These are phyloP conservation scores for Troides oblongomaculatus DNA, from an alignment of 2,888 invertebrate genomes.

Conservation along the genomic window DNA sequence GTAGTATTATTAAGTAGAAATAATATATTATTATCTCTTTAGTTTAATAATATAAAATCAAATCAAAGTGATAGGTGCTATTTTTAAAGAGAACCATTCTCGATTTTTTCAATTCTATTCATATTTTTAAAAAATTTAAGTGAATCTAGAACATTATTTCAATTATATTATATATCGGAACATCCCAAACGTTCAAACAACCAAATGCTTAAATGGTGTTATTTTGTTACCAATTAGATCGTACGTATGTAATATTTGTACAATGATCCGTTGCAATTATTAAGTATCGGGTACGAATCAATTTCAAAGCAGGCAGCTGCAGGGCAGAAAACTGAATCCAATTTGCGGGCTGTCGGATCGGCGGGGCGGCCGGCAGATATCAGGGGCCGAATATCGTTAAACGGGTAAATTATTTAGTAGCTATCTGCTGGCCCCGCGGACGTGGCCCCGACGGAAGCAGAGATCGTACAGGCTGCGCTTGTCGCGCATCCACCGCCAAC, in stretches of 20 bases:
- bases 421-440: constrained; percentile 57
- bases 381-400: constrained; percentile 75
- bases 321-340: constrained; percentile 77
- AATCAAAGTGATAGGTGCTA: too few species aligned
- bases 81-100: too few species aligned
- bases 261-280: constrained; percentile 56
- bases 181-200: too few species aligned
- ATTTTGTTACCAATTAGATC: constrained; percentile 1
- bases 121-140: too few species aligned
- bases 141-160: too few species aligned
- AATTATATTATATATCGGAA: too few species aligned
- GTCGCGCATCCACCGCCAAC: constrained; percentile 34
- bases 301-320: constrained; percentile 54
- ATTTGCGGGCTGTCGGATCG: constrained; percentile 77
- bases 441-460: constrained; percentile 40
- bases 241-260: constrained; percentile 42
- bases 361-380: constrained; percentile 61
- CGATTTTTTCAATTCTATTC: too few species aligned
- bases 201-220: neutral
- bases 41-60: too few species aligned
- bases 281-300: constrained; percentile 77
- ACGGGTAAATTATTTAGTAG: constrained; percentile 79
- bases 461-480: constrained; percentile 41
- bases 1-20: too few species aligned
- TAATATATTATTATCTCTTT: too few species aligned